phyloP scores from a whole-genome alignment of 2,113 vertebrate species.

The Ceuthmochares aereus region DNA sequence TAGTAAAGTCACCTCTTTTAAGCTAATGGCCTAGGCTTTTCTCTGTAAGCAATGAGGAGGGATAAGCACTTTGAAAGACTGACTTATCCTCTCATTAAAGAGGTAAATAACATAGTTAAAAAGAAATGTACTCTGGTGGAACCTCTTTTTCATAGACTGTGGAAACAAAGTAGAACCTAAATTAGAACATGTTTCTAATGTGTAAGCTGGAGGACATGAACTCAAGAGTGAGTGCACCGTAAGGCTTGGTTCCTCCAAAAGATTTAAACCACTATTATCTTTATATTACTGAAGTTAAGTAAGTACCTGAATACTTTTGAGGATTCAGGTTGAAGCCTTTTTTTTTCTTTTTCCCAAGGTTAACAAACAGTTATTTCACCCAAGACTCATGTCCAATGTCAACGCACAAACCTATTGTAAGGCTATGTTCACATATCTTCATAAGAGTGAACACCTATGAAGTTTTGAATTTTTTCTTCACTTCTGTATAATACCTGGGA shows the following conservation, averaged over 20 bases:
- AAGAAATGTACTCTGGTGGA: background rate
- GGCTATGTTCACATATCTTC: background rate
- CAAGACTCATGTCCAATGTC: background rate
- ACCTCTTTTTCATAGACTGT: background rate
- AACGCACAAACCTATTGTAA: background rate
- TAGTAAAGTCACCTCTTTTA: background rate
- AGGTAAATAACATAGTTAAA: background rate
- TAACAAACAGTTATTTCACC: background rate
- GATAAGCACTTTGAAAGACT: background rate
- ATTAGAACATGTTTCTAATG: background rate
- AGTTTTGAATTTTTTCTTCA: background rate
- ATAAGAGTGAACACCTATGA: rapidly evolving
- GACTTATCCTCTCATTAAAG: background rate
- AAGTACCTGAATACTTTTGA: background rate
- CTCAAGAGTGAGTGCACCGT: background rate
- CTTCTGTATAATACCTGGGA: background rate
- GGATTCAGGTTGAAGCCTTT: background rate
- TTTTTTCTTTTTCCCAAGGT: background rate
- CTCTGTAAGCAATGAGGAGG: background rate
- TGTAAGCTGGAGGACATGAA: background rate
- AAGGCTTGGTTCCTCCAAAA: background rate
- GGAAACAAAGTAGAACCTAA: background rate
- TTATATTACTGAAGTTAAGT: background rate
- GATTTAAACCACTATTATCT: background rate
- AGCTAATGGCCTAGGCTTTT: background rate